These are phyloP conservation scores for Callionymus lyra DNA, from an alignment of 2,113 vertebrate species.

Conservation along the genomic window DNA sequence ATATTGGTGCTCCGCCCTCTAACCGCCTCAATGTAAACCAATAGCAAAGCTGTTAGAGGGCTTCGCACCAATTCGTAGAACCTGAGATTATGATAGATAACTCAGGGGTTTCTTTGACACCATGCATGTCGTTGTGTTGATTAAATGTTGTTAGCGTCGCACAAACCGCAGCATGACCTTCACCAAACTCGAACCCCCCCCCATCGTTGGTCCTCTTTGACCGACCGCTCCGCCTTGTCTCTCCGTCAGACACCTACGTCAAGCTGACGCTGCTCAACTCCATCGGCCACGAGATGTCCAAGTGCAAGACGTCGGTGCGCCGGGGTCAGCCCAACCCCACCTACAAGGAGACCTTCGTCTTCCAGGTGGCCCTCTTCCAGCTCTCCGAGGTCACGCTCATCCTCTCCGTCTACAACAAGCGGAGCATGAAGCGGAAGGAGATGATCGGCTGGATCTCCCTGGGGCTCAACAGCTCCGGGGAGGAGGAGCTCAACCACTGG, in stretches of 20 bases:
- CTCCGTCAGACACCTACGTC: conserved; percentile 83
- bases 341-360: conserved; percentile 96
- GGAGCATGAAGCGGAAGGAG: conserved; percentile 97
- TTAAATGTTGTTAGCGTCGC: too few relatives aligned
- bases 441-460: conserved; percentile 98
- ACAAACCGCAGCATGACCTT: too few relatives aligned
- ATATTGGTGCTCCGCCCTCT: too few relatives aligned
- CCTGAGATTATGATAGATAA: too few relatives aligned
- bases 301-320: conserved; percentile 93
- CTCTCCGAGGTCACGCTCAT: conserved; percentile 96
- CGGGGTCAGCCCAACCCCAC: conserved; percentile 92
- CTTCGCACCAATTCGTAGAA: too few relatives aligned
- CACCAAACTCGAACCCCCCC: too few relatives aligned
- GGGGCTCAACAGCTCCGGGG: conserved; percentile 95
- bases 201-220: too few relatives aligned
- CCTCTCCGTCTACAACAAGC: conserved; percentile 93
- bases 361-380: conserved; percentile 96
- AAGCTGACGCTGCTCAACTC: conserved; percentile 96
- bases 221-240: conserved; percentile 1
- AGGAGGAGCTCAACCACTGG: conserved; percentile 94
- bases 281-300: conserved; percentile 99
- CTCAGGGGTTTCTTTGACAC: too few relatives aligned
- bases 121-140: too few relatives aligned
- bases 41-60: too few relatives aligned
- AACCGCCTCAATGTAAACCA: too few relatives aligned